Evolutionary conservation across 2,888 invertebrate species (phyloP).

Genomic region (Monopis laevigella): DNA sequence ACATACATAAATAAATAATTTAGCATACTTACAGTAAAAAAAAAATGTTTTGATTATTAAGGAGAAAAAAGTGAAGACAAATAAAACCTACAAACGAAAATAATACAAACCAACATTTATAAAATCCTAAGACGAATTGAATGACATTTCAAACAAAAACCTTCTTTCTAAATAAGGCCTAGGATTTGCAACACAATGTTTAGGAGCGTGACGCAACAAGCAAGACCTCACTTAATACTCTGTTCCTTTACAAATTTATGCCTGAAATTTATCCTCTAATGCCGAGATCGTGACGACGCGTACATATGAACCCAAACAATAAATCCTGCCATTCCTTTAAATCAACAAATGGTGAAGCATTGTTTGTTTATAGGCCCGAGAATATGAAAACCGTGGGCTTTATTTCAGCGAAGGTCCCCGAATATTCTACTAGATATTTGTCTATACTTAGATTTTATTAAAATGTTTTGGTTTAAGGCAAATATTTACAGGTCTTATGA

Average conservation of each 20-base stretch:
- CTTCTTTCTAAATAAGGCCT: conserved; percentile 32
- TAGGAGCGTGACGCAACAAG: conserved; percentile 54
- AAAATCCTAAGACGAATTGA: conserved; percentile 9
- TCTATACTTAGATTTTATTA: too few relatives aligned
- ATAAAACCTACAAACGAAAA: too few relatives aligned
- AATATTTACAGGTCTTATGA: too few relatives aligned
- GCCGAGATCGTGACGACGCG: conserved; percentile 54
- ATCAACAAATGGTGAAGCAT: conserved; percentile 26
- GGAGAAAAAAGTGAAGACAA: too few relatives aligned
- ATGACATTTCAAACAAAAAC: conserved; percentile 23
- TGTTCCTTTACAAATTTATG: conserved; percentile 58
- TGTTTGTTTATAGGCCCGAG: conserved; percentile 11
- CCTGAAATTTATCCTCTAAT: conserved; percentile 58
- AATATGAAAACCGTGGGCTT: conserved; percentile 4
- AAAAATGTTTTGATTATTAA: too few relatives aligned
- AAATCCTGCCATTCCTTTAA: conserved; percentile 37
- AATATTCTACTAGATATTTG: conserved; percentile 2
- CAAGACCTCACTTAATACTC: conserved; percentile 61
- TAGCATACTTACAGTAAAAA: too few relatives aligned
- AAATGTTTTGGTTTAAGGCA: too few relatives aligned
- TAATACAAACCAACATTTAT: too few relatives aligned
- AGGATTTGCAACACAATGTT: conserved; percentile 33
- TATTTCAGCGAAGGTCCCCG: background rate
- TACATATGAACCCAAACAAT: conserved; percentile 40
- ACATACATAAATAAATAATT: too few relatives aligned